These are phyloP conservation scores for Pecten maximus DNA, from an alignment of 2,888 invertebrate genomes.

Conservation along the genomic window DNA sequence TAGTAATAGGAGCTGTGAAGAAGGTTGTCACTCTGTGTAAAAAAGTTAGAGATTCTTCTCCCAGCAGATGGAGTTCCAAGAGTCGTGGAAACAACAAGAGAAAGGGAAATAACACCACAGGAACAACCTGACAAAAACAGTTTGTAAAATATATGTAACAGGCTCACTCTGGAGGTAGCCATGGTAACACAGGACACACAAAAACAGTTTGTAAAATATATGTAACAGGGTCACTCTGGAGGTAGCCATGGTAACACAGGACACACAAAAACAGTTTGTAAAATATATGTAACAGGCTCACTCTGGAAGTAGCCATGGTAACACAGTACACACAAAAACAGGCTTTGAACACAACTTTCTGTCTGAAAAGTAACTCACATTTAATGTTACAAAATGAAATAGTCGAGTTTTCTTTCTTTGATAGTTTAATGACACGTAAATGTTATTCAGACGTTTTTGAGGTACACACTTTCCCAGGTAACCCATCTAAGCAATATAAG, in stretches of 20 bases:
- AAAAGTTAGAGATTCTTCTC: neutral
- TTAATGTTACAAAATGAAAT: no score
- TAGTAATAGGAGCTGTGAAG: conserved; percentile 26
- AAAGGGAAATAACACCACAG: neutral
- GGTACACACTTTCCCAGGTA: no score
- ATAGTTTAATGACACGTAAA: no score
- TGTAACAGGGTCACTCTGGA: no score
- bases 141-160: neutral
- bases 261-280: conserved; percentile 9
- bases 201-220: neutral
- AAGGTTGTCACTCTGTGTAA: conserved; percentile 26
- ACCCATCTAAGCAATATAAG: no score
- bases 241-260: no score
- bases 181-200: neutral
- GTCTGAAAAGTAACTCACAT: no score
- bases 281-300: no score
- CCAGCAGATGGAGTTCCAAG: neutral
- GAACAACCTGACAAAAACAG: conserved; percentile 27
- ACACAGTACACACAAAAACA: neutral
- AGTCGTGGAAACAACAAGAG: conserved; percentile 1
- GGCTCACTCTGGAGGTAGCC: no score
- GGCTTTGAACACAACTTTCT: neutral
- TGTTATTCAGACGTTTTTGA: no score
- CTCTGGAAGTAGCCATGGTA: no score
- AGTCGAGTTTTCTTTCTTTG: no score